Percentiles rank a stretch among this genome's conserved stretches.
phyloP scores from a whole-genome alignment of 2,113 vertebrate genomes.

The Cervus canadensis region DNA sequence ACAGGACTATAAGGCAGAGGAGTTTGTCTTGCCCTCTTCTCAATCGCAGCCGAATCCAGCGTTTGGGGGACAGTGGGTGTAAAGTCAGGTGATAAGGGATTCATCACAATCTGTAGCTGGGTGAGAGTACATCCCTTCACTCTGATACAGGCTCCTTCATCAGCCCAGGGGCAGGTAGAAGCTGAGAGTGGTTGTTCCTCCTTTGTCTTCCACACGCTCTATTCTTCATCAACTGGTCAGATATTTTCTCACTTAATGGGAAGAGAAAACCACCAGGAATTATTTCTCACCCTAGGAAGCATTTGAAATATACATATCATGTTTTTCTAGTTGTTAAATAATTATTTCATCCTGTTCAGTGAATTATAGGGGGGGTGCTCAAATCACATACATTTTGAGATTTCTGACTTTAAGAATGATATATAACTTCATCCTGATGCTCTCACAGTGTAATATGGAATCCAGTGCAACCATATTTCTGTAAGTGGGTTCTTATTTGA shows the following conservation, averaged over 20 bases:
- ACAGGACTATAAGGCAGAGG: not conserved
- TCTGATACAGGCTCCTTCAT: not conserved
- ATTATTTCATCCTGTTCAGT: not conserved
- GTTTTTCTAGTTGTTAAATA: not conserved
- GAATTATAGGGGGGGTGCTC: not conserved
- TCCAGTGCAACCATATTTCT: not conserved
- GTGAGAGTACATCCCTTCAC: not conserved
- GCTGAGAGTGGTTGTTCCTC: not conserved
- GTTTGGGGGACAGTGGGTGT: not conserved
- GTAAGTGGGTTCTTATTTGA: not conserved
- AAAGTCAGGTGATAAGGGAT: not conserved
- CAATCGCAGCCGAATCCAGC: not conserved
- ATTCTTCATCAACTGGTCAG: not conserved
- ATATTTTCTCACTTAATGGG: not conserved
- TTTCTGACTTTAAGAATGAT: not conserved
- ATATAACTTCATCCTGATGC: not conserved
- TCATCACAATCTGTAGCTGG: not conserved
- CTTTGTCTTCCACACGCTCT: not conserved
- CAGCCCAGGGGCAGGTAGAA: not conserved
- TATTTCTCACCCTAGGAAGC: not conserved
- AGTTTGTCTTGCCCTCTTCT: not conserved
- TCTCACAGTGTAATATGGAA: not conserved
- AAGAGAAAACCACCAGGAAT: not conserved
- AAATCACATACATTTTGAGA: not conserved
- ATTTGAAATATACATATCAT: not conserved